Conservation (phyloP, 2,113 vertebrate genomes). For the Tragelaphus scriptus region DNA sequence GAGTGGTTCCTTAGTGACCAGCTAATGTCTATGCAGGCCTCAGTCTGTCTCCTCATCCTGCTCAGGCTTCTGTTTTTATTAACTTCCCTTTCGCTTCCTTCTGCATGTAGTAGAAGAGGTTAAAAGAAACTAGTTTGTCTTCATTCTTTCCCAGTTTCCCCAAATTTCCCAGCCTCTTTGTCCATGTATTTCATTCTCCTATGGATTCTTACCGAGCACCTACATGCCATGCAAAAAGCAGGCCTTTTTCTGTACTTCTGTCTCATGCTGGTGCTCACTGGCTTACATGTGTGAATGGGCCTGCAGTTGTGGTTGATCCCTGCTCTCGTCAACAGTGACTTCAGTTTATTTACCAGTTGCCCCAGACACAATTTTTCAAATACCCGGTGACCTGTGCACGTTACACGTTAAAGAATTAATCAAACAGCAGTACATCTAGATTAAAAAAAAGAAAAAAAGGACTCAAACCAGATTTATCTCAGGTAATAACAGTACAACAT, state of each 20-base stretch:
- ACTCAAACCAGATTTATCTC: neutral
- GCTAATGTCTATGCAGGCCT: neutral
- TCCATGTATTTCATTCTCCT: neutral
- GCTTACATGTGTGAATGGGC: too few relatives aligned
- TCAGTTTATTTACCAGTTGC: neutral
- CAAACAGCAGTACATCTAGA: neutral
- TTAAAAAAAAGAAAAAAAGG: constrained; percentile 6
- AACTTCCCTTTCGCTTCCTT: neutral
- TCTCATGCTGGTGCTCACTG: neutral
- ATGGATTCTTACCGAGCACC: neutral
- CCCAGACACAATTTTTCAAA: neutral
- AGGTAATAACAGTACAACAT: neutral
- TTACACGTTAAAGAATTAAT: neutral
- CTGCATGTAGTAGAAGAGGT: neutral
- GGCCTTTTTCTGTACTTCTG: neutral
- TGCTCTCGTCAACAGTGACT: neutral
- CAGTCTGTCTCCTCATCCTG: neutral
- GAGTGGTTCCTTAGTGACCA: neutral
- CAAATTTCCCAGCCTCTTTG: neutral
- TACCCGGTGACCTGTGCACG: neutral
- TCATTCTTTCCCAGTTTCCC: neutral
- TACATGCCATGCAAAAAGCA: neutral
- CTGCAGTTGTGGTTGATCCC: neutral
- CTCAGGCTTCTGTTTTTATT: neutral
- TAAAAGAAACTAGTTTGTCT: neutral